Percentiles rank a stretch among this genome's conserved stretches.
Evolutionary conservation across 2,888 invertebrate species (phyloP).

Genomic region (Scaptomyza cyrtandrae): DNA sequence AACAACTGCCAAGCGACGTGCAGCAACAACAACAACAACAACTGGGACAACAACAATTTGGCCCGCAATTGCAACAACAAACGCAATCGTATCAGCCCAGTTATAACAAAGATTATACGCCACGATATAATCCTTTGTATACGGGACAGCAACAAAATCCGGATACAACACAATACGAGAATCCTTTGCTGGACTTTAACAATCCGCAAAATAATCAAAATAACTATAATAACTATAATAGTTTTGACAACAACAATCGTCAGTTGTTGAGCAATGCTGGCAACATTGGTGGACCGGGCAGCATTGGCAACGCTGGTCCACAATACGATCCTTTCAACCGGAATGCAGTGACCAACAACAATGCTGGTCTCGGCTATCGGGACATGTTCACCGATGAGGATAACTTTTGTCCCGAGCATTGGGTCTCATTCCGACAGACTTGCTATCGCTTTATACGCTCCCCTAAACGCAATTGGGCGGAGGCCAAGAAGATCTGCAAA

Average conservation of each 20-base stretch:
- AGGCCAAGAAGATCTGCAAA: slow-evolving; percentile 93
- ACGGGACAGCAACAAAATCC: slow-evolving; percentile 70
- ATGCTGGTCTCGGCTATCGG: slow-evolving; percentile 46
- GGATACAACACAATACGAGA: slow-evolving; percentile 74
- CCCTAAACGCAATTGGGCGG: slow-evolving; percentile 91
- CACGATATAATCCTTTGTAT: slow-evolving; percentile 82
- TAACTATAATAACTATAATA: slow-evolving; percentile 58
- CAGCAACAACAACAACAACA: slow-evolving; percentile 38
- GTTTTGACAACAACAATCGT: slow-evolving; percentile 38
- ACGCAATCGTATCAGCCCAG: slow-evolving; percentile 73
- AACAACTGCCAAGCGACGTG: slow-evolving; percentile 46
- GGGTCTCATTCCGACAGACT: slow-evolving; percentile 92
- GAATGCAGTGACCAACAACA: slow-evolving; percentile 46
- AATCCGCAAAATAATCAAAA: slow-evolving; percentile 57
- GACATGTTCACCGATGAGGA: slow-evolving; percentile 82
- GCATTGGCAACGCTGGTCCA: slow-evolving; percentile 50
- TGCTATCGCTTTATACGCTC: slow-evolving; percentile 97
- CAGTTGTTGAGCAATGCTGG: slow-evolving; percentile 42
- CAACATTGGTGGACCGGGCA: slow-evolving; percentile 49
- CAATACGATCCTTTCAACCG: slow-evolving; percentile 81
- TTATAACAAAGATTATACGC: slow-evolving; percentile 80
- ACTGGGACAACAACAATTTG: slow-evolving; percentile 21
- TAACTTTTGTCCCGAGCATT: slow-evolving; percentile 91
- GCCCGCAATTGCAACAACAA: slow-evolving; percentile 38
- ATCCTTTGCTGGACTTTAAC: slow-evolving; percentile 73